These are phyloP conservation scores for Dryobates pubescens DNA, from an alignment of 2,797 vertebrate species.

Conservation along the genomic window DNA sequence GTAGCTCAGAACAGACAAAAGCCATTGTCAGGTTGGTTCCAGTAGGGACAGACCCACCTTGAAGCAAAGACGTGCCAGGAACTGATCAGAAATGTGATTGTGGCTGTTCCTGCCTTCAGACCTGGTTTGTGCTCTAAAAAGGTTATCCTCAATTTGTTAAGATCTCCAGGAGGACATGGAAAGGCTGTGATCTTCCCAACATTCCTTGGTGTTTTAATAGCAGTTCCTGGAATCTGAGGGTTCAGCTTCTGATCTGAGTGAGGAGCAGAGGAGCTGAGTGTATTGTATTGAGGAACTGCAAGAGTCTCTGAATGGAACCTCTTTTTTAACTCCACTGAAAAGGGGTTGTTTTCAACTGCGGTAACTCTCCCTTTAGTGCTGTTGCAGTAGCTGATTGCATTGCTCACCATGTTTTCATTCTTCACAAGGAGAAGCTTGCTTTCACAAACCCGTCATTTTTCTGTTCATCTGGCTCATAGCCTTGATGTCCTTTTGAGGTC, in stretches of 20 bases:
- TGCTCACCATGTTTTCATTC: not conserved
- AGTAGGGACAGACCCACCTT: conserved; percentile 15
- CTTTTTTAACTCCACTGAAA: not conserved
- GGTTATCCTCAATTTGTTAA: no score
- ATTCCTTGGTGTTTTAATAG: not conserved
- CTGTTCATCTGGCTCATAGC: not conserved
- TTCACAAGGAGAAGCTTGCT: not conserved
- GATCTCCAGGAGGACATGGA: not conserved
- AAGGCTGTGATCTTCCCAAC: not conserved
- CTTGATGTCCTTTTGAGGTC: accelerated
- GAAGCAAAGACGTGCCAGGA: conserved; percentile 21
- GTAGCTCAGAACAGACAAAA: conserved; percentile 40
- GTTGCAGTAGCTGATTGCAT: not conserved
- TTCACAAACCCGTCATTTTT: accelerated
- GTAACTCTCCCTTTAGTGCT: not conserved
- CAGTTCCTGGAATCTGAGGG: not conserved
- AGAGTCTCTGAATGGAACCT: not conserved
- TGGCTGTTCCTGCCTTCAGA: not conserved
- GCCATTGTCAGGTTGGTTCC: not conserved
- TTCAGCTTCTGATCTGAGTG: not conserved
- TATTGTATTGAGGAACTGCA: not conserved
- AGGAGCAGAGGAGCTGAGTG: not conserved
- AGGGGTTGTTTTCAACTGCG: not conserved
- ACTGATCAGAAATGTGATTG: not conserved
- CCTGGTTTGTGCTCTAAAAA: not conserved